Percentiles rank a stretch among this genome's conserved stretches.
phyloP scores from a whole-genome alignment of 2,888 invertebrate genomes.

The Drosophila bunnanda region DNA sequence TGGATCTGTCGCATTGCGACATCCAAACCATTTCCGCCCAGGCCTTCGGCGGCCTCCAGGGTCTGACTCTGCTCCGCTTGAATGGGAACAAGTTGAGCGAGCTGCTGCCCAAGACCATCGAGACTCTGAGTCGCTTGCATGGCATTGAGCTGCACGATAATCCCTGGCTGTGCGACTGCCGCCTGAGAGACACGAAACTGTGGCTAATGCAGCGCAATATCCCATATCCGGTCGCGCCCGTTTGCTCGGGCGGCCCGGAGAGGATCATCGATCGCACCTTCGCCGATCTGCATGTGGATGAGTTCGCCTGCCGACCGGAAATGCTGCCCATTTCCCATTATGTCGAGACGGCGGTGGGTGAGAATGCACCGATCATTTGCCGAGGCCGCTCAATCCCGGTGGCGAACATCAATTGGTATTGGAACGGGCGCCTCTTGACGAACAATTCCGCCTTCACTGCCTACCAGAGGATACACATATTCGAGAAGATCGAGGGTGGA shows the following conservation, averaged over 20 bases:
- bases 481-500: conserved; percentile 87
- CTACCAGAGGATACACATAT: conserved; percentile 90
- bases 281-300: conserved; percentile 91
- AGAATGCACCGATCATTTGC: conserved; percentile 94
- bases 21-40: conserved; percentile 91
- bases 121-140: conserved; percentile 90
- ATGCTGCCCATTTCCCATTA: conserved; percentile 90
- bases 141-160: conserved; percentile 94
- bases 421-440: conserved; percentile 91
- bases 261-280: conserved; percentile 90
- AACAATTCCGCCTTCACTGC: conserved; percentile 92
- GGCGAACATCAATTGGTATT: conserved; percentile 93
- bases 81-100: conserved; percentile 92
- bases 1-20: conserved; percentile 93
- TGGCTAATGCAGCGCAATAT: conserved; percentile 92
- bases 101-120: conserved; percentile 89
- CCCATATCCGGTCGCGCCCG: conserved; percentile 91
- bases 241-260: conserved; percentile 90
- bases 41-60: conserved; percentile 91
- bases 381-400: conserved; percentile 92
- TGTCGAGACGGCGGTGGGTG: conserved; percentile 91
- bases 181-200: conserved; percentile 91
- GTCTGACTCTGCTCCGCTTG: conserved; percentile 91
- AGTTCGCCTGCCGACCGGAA: conserved; percentile 94
- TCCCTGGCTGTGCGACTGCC: conserved; percentile 95